A percentile compares a stretch with the other conserved stretches of the same genome.
phyloP scores from a whole-genome alignment of 2,797 vertebrate genomes.

The Pagetopsis macropterus region DNA sequence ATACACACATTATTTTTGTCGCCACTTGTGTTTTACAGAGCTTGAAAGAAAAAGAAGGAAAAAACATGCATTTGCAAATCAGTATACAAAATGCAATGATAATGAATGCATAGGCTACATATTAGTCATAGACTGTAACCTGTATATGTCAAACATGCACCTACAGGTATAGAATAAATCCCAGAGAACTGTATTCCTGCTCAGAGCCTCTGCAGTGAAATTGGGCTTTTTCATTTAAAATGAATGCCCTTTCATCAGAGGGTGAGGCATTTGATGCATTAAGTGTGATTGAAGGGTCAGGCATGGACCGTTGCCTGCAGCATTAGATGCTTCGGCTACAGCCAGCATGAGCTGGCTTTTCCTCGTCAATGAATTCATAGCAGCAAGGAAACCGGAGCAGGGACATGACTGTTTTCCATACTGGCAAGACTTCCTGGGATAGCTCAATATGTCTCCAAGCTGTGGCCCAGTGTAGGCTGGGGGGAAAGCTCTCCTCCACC shows the following conservation, averaged over 20 bases:
- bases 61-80: background rate
- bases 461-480: slow-evolving; percentile 18
- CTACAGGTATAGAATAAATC: background rate
- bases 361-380: slow-evolving; percentile 70
- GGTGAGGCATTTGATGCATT: slow-evolving; percentile 60
- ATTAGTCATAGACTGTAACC: background rate
- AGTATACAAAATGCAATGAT: background rate
- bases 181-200: slow-evolving; percentile 7
- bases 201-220: slow-evolving; percentile 34
- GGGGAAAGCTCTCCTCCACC: slow-evolving; percentile 28
- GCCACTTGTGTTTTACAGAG: too few relatives aligned
- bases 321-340: slow-evolving; percentile 61
- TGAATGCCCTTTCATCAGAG: slow-evolving; percentile 50
- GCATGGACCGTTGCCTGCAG: slow-evolving; percentile 54
- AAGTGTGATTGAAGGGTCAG: slow-evolving; percentile 67
- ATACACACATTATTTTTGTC: too few relatives aligned
- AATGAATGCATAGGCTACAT: background rate
- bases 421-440: slow-evolving; percentile 61
- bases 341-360: slow-evolving; percentile 65
- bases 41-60: background rate
- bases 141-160: background rate
- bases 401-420: slow-evolving; percentile 65
- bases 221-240: slow-evolving; percentile 42
- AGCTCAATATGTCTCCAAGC: slow-evolving; percentile 64
- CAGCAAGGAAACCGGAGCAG: slow-evolving; percentile 64